Base-by-base conservation (phyloP, 2,888 invertebrate species). In the Argynnis bischoffii region DNA sequence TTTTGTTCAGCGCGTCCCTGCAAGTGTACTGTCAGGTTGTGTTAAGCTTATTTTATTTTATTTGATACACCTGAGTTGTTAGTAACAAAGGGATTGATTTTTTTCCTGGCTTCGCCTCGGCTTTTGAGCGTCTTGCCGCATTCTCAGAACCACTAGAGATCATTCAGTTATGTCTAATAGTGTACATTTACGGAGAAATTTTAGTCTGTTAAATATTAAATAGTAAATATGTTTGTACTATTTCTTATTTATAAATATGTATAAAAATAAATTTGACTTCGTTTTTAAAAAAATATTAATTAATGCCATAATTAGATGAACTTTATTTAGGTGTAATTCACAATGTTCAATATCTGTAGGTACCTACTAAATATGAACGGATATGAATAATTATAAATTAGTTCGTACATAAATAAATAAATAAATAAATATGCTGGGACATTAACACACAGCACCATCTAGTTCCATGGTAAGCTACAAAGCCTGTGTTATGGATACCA, bases 1-100 rank as follows among this genome's bases (percentile, higher is more conserved):
- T 77, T 77, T 74, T 70, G 73, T 76, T 78, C 76, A 77, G 82
- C 81, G 78, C 88, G 81, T 82, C 85, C 81, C 81, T 85, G 81
- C 74, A 61, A 73, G 70, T 72, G 72, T 78, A 77, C 77, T 82
- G 83, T 79, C 84, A 79, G 85, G 78, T 81, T 78, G 82, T 81
- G 81, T 84, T 83, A 74, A 76, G 79, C 73, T 81, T 79, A 77
- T 83, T 88, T 89, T 86, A 82, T 85, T 87, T 89, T 86, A 82
- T 86, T 89, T 81, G 83, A 85, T 90, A 87, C 89, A 89, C 88
- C 90, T 88, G 87, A 91, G 89, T 88, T 90, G 89, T 89, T 89
- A 83, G 87, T 87, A 89, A 91, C 91, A 92, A 92, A 90, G 86
- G 89, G 84, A 86, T 90, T 84, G 82, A 82, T 89, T 91, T 92